Evolutionary conservation across 2,113 vertebrate species (phyloP), one percentile per base, ranked within the genome.

Genomic region (Nothobranchius furzeri): DNA sequence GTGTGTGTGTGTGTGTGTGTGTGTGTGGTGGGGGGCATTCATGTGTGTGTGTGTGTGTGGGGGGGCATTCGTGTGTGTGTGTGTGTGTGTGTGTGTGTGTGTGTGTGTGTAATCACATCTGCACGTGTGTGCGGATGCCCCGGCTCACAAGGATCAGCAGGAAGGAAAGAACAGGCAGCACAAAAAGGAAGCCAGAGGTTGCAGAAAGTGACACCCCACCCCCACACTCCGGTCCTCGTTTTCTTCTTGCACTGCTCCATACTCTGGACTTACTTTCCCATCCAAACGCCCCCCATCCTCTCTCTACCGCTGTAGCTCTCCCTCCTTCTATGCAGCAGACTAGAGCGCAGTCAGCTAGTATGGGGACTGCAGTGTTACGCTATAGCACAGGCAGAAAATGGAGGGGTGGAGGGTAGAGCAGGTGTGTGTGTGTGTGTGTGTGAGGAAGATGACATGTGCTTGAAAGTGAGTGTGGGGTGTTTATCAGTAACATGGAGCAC

Each of bases 341-440:
- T 84, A 61, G 64, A 88, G 90, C 88, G 74, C 86, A 89, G 91
- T 92, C 91, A 92, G 91, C 90, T 90, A 86, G 85, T 91, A 90
- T 82, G 50, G 78, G 85, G 85, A 90, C 92, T 90, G 92, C 92
- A 92, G 92, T 93, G 78, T 86, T 92, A 91, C 91, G 90, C 92
- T 93, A 91, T 91, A 91, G 91, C 91, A 93, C 90, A 91, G 83
- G 79, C 60, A 70, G 80, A 85, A 72, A 57, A 70, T 65, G 52
- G 63, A 55, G 69, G 48, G 42, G 14, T 47, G 52, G 50, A 50
- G 56, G 60, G 12, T 24, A 69, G 40, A 50, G 46, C 17, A 17
- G 43, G 73, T 61, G 11, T 17, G 13, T 25, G 7, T 45, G 8
- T 4, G 43, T 15, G 25, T 14, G 11, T n/a, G 46, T 20, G 20